Percentiles rank a stretch among this genome's conserved stretches.
phyloP scores from a whole-genome alignment of 2,888 invertebrate species.

The Empis livida region DNA sequence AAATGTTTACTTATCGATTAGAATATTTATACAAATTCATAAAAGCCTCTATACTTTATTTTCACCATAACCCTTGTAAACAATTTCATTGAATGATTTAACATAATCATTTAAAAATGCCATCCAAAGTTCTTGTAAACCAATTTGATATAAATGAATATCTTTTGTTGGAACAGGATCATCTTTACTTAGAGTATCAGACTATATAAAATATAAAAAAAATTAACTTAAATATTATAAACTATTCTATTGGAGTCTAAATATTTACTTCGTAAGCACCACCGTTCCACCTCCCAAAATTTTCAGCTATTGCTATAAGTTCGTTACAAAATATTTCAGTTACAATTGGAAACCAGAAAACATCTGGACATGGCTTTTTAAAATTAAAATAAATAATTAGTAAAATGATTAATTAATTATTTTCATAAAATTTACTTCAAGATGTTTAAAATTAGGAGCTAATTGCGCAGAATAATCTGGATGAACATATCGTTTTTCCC shows the following conservation, averaged over 20 bases:
- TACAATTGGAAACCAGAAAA: conserved; percentile 88
- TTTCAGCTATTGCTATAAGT: conserved; percentile 82
- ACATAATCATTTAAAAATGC: conserved; percentile 78
- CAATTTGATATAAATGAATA: conserved; percentile 90
- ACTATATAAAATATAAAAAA: conserved; percentile 28
- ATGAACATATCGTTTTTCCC: conserved; percentile 86
- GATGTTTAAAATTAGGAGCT: conserved; percentile 43
- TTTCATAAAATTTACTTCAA: conserved; percentile 46
- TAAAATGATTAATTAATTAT: too few species aligned
- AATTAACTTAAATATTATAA: too few species aligned
- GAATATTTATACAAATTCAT: too few species aligned
- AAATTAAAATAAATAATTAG: too few species aligned
- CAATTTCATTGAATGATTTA: conserved; percentile 78
- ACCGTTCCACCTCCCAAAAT: conserved; percentile 61
- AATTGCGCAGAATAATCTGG: conserved; percentile 63
- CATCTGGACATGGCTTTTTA: conserved; percentile 86
- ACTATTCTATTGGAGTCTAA: too few species aligned
- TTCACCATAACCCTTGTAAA: conserved; percentile 80
- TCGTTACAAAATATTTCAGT: conserved; percentile 69
- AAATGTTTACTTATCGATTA: conserved; percentile 10
- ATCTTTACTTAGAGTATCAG: conserved; percentile 84
- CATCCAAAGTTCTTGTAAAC: conserved; percentile 74
- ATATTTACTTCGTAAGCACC: too few species aligned
- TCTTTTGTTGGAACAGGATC: conserved; percentile 97
- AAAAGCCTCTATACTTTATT: conserved; percentile 58